These are phyloP conservation scores for Lanistes nyassanus DNA, from an alignment of 1,140 invertebrate species.

Conservation along the genomic window DNA sequence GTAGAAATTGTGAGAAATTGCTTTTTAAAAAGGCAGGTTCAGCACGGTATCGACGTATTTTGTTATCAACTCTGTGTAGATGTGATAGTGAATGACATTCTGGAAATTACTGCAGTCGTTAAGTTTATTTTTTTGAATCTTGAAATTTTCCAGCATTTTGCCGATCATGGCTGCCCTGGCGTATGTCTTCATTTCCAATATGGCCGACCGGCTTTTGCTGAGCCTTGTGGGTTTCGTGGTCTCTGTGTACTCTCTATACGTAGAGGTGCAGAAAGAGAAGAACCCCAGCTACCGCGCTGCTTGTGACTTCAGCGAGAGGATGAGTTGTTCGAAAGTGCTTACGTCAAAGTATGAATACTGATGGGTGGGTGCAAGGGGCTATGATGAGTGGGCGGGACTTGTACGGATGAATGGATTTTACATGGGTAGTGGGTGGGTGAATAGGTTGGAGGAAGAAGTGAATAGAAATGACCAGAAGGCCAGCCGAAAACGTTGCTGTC, in stretches of 20 bases:
- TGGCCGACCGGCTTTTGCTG: conserved; percentile 34
- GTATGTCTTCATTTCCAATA: conserved; percentile 53
- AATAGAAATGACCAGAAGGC: too few relatives aligned
- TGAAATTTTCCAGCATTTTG: neutral
- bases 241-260: conserved; percentile 79
- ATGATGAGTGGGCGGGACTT: too few relatives aligned
- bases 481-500: too few relatives aligned
- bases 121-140: neutral
- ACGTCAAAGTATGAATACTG: conserved; percentile 76
- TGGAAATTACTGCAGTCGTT: neutral
- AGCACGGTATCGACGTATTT: too few relatives aligned
- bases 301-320: conserved; percentile 82
- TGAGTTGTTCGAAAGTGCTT: conserved; percentile 83
- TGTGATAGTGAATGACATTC: neutral
- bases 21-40: too few relatives aligned
- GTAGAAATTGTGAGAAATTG: too few relatives aligned
- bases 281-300: conserved; percentile 77
- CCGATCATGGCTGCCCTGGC: neutral
- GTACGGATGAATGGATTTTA: too few relatives aligned
- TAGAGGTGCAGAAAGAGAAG: conserved; percentile 76
- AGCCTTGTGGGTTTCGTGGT: conserved; percentile 75
- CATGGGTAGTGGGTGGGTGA: too few relatives aligned
- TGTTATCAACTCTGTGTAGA: too few relatives aligned
- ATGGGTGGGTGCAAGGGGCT: neutral
- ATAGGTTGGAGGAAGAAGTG: too few relatives aligned